Conservation (phyloP, 2,797 vertebrate species). For the Clarias fuscus region DNA sequence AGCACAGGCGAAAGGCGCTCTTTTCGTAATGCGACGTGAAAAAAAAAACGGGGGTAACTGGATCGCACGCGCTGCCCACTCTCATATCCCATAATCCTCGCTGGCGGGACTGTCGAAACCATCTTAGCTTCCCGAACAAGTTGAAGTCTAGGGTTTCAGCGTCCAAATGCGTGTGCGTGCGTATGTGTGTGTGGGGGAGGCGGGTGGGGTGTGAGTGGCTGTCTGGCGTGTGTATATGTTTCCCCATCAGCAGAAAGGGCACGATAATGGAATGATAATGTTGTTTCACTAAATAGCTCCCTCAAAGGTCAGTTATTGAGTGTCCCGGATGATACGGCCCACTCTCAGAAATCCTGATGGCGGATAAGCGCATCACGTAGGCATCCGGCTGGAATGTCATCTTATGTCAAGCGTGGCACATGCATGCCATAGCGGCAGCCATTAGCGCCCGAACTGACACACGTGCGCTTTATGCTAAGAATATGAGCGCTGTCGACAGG, state of each 20-base stretch:
- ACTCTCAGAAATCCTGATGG: conserved; percentile 66
- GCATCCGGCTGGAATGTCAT: conserved; percentile 57
- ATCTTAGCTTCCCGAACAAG: conserved; percentile 74
- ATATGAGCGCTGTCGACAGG: conserved; percentile 43
- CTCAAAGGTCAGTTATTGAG: conserved; percentile 72
- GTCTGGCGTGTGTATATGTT: conserved; percentile 62
- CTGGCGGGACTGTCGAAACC: conserved; percentile 75
- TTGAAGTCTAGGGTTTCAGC: conserved; percentile 77
- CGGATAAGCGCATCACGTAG: conserved; percentile 58
- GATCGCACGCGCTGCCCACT: conserved; percentile 71
- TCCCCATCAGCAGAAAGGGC: conserved; percentile 72
- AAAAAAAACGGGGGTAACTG: conserved; percentile 70
- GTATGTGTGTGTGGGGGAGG: conserved; percentile 1
- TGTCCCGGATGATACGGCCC: conserved; percentile 60
- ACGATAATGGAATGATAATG: conserved; percentile 72
- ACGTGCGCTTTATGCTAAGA: conserved; percentile 43
- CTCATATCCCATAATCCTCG: conserved; percentile 65
- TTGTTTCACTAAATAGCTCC: conserved; percentile 76
- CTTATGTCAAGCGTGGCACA: conserved; percentile 39
- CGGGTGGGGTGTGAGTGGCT: conserved; percentile 6
- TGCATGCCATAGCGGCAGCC: conserved; percentile 37
- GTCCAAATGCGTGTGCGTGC: conserved; percentile 26
- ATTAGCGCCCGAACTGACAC: conserved; percentile 49
- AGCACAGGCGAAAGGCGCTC: conserved; percentile 78
- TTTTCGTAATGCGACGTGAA: conserved; percentile 82